Conservation (phyloP, 2,113 vertebrate genomes). For the Cyphomyrus plagiostoma region DNA sequence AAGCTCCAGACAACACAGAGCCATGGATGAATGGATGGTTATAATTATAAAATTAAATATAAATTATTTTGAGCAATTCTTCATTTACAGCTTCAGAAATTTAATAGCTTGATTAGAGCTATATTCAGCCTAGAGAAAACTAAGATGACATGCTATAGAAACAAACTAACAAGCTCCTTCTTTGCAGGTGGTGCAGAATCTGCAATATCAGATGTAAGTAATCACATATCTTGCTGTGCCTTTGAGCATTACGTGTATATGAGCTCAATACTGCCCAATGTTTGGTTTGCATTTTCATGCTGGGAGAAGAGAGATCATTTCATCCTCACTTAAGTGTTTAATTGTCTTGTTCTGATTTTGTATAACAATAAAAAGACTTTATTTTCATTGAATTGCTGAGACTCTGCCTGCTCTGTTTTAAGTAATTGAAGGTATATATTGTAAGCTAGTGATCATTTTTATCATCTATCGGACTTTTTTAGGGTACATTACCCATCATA, state of each 20-base stretch:
- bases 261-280: background rate
- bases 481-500: background rate
- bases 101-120: background rate
- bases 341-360: background rate
- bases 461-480: background rate
- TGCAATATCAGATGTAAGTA: constrained; percentile 87
- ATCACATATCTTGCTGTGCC: background rate
- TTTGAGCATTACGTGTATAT: background rate
- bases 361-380: background rate
- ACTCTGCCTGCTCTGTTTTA: background rate
- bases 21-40: background rate
- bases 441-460: background rate
- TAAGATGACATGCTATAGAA: background rate
- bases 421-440: background rate
- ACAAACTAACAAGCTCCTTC: constrained; percentile 20
- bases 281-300: background rate
- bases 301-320: background rate
- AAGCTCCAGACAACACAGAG: background rate
- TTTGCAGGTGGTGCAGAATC: constrained; percentile 78
- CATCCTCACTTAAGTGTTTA: background rate
- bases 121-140: background rate
- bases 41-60: background rate
- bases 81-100: background rate
- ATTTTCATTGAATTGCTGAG: background rate
- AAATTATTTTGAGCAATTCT: background rate